Evolutionary conservation across 2,797 vertebrate genomes (phyloP).

Genomic region (Meriones psammophilus): DNA sequence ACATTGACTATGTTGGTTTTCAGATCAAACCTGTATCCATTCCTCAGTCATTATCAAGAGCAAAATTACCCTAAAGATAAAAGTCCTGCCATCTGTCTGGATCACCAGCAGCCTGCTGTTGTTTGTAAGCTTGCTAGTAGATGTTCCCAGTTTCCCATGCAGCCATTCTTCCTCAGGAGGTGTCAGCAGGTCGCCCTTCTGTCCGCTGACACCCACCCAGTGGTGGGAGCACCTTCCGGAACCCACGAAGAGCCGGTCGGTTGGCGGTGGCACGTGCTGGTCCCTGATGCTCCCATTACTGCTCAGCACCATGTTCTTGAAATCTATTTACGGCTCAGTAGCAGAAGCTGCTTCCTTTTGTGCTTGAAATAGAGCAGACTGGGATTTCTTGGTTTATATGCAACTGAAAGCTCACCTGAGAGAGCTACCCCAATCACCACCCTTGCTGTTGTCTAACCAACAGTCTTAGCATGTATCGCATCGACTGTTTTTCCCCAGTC

Average conservation of each 20-base stretch:
- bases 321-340: slow-evolving; percentile 48
- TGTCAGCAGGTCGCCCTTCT: slow-evolving; percentile 31
- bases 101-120: slow-evolving; percentile 15
- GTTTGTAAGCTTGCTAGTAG: slow-evolving; percentile 3
- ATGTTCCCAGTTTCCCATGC: slow-evolving; percentile 62
- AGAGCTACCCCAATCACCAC: neutral
- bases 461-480: neutral
- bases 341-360: slow-evolving; percentile 54
- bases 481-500: neutral
- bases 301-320: slow-evolving; percentile 41
- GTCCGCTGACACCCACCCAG: neutral
- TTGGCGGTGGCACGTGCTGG: slow-evolving; percentile 1
- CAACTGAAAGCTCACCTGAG: slow-evolving; percentile 41
- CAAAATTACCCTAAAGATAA: slow-evolving; percentile 9
- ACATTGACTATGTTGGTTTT: neutral
- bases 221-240: slow-evolving; percentile 71
- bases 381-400: slow-evolving; percentile 8
- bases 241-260: slow-evolving; percentile 65
- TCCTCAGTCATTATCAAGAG: neutral
- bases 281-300: neutral
- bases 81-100: neutral
- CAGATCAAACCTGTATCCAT: neutral
- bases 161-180: slow-evolving; percentile 28
- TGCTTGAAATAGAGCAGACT: slow-evolving; percentile 15
- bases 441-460: neutral